phyloP scores from a whole-genome alignment of 2,113 vertebrate genomes.

The Corvus hawaiiensis region DNA sequence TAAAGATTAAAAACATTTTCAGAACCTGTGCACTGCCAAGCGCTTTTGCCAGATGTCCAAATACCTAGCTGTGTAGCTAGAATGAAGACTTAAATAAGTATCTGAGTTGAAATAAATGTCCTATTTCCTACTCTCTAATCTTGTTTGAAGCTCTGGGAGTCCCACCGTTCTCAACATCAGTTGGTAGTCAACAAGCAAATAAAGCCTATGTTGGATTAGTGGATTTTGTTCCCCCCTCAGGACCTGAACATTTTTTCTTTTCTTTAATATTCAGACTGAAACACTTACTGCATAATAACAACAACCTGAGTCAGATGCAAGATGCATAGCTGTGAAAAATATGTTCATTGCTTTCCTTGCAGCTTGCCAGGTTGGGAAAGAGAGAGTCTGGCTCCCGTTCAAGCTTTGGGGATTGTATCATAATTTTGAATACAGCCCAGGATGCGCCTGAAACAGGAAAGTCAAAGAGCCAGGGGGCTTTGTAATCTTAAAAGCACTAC shows the following conservation, averaged over 20 bases:
- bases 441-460: conserved; percentile 1
- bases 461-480: not conserved
- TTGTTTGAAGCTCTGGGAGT: conserved; percentile 47
- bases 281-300: conserved; percentile 38
- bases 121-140: conserved; percentile 52
- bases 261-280: conserved; percentile 47
- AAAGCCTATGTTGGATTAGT: conserved; percentile 54
- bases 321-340: conserved; percentile 29
- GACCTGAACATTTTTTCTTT: conserved; percentile 33
- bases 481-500: not conserved
- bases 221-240: conserved; percentile 38
- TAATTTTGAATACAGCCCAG: not conserved
- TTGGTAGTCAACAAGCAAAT: conserved; percentile 53
- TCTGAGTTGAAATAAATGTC: conserved; percentile 54
- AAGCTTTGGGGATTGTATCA: not conserved
- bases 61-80: not conserved
- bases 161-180: not conserved
- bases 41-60: conserved; percentile 19
- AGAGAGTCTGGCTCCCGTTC: conserved; percentile 5
- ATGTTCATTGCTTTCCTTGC: conserved; percentile 15
- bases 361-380: conserved; percentile 34
- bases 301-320: conserved; percentile 42
- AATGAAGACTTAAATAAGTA: conserved; percentile 45
- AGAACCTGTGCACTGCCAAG: not conserved
- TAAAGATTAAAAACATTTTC: conserved; percentile 62